phyloP scores from a whole-genome alignment of 2,888 invertebrate genomes.

The Formica aserva region DNA sequence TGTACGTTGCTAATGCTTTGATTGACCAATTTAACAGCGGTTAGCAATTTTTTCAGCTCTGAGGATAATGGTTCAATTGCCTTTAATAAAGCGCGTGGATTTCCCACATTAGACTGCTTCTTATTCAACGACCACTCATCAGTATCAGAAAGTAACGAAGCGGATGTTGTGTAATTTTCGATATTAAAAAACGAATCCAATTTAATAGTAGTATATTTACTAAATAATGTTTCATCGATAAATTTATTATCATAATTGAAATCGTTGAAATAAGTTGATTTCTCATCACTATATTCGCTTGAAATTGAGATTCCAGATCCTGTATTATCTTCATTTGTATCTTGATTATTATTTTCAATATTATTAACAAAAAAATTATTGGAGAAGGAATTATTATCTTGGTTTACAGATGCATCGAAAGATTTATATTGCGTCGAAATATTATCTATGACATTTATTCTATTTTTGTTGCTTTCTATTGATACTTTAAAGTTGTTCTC shows the following conservation, averaged over 20 bases:
- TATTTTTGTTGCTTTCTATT: not conserved
- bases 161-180: not conserved
- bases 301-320: not conserved
- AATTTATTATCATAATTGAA: slow-evolving; percentile 2
- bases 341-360: not conserved
- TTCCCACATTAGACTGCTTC: not conserved
- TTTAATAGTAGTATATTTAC: not conserved
- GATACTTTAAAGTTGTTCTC: not conserved
- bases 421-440: not conserved
- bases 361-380: not conserved
- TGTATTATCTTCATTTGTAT: not conserved
- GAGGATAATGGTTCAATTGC: slow-evolving; percentile 72
- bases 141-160: not conserved
- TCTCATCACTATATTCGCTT: not conserved
- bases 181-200: not conserved
- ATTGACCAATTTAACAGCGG: slow-evolving; percentile 72
- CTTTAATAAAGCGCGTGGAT: slow-evolving; percentile 54
- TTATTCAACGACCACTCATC: slow-evolving; percentile 11
- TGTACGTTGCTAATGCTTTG: slow-evolving; percentile 62
- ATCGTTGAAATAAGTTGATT: not conserved
- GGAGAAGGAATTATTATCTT: slow-evolving; percentile 5
- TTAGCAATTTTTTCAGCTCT: slow-evolving; percentile 71
- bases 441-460: not conserved
- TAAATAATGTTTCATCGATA: not conserved
- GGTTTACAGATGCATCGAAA: not conserved